Conservation (phyloP, 2,797 vertebrate genomes). For the Calcarius lapponicus region DNA sequence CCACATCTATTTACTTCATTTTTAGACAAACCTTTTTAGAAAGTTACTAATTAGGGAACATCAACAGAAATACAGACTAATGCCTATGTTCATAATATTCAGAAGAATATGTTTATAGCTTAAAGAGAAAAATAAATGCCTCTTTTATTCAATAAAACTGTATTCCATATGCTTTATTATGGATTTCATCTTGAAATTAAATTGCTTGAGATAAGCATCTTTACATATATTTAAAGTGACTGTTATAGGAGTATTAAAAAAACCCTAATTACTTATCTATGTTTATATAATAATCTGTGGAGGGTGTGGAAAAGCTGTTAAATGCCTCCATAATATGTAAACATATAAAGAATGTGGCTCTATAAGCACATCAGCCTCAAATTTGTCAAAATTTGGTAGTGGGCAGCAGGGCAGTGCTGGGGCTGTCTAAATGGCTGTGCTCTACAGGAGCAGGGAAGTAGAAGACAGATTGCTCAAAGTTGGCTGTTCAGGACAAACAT, state of each 20-base stretch:
- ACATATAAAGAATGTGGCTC: neutral
- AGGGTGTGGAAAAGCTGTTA: neutral
- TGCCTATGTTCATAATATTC: neutral
- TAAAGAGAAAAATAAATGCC: neutral
- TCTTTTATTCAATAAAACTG: neutral
- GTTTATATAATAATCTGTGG: neutral
- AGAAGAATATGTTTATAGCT: neutral
- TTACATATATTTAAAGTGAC: neutral
- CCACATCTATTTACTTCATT: neutral
- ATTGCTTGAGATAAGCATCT: neutral
- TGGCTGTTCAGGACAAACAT: neutral
- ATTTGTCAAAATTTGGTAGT: neutral
- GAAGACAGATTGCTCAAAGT: neutral
- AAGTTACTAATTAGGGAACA: neutral
- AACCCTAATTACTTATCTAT: neutral
- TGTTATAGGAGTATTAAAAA: neutral
- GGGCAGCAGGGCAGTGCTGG: neutral
- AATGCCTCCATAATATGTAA: neutral
- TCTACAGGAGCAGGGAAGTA: neutral
- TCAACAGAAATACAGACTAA: neutral
- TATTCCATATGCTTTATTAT: neutral
- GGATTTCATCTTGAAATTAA: neutral
- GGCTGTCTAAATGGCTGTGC: neutral
- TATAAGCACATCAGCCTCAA: neutral
- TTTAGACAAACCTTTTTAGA: neutral